These are phyloP conservation scores for Oncopodura yosiiana DNA, from an alignment of 1,140 invertebrate genomes.

Conservation along the genomic window DNA sequence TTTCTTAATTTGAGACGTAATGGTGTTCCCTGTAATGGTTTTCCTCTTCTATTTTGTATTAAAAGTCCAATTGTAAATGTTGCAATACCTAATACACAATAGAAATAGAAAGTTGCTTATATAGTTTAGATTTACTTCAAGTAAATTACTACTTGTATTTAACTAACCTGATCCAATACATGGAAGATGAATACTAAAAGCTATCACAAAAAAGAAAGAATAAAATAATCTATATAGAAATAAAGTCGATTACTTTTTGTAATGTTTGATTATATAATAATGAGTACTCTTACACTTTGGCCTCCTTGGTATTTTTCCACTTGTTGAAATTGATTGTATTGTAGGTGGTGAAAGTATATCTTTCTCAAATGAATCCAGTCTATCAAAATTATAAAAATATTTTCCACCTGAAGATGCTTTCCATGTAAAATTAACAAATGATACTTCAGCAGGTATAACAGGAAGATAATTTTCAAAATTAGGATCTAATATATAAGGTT, in stretches of 20 bases:
- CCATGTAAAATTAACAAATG: slow-evolving; percentile 86
- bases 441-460: slow-evolving; percentile 79
- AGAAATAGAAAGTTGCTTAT: too few species aligned
- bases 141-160: too few species aligned
- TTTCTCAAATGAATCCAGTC: slow-evolving; percentile 69
- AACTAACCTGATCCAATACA: slow-evolving; percentile 83
- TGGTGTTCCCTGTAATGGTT: slow-evolving; percentile 75
- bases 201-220: slow-evolving; percentile 45
- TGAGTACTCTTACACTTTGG: slow-evolving; percentile 60
- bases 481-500: slow-evolving; percentile 73
- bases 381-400: slow-evolving; percentile 79
- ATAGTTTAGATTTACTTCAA: too few species aligned
- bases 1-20: slow-evolving; percentile 79
- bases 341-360: slow-evolving; percentile 69
- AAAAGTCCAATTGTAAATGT: slow-evolving; percentile 77
- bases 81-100: slow-evolving; percentile 75
- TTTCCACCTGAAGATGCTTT: slow-evolving; percentile 70
- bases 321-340: slow-evolving; percentile 74
- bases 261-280: not conserved
- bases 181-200: slow-evolving; percentile 81
- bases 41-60: slow-evolving; percentile 65
- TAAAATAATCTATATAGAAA: not conserved
- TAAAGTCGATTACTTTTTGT: not conserved
- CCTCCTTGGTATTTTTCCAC: slow-evolving; percentile 69
- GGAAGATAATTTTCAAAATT: slow-evolving; percentile 79